Evolutionary conservation across 2,113 vertebrate genomes (phyloP).

Genomic region (Syrmaticus mikado): DNA sequence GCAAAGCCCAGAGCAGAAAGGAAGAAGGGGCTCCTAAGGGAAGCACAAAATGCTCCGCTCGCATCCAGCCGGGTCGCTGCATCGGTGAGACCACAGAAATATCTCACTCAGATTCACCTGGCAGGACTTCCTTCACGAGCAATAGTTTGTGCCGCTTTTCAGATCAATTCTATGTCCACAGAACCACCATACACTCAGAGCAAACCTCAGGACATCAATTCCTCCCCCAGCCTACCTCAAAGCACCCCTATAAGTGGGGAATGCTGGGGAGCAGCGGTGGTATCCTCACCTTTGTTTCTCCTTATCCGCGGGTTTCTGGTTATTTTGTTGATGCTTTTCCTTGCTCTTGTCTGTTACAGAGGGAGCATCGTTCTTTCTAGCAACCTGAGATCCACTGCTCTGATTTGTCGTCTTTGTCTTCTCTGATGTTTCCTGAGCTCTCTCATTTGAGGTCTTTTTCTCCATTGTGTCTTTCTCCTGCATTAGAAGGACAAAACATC

Average conservation of each 20-base stretch:
- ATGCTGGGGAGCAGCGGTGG: neutral
- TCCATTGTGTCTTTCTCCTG: neutral
- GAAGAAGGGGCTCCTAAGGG: neutral
- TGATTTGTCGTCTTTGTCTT: neutral
- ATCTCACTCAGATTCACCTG: neutral
- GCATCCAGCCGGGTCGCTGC: neutral
- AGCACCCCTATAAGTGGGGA: neutral
- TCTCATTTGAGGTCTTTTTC: neutral
- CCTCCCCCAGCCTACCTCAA: neutral
- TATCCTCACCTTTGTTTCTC: slow-evolving; percentile 36
- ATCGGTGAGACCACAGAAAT: neutral
- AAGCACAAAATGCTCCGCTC: neutral
- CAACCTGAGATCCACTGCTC: neutral
- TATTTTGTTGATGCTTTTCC: neutral
- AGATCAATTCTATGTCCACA: neutral
- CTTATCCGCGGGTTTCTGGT: neutral
- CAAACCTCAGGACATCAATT: neutral
- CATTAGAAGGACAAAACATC: neutral
- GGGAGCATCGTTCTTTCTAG: neutral
- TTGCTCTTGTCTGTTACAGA: neutral
- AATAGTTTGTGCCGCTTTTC: neutral
- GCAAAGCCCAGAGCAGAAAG: neutral
- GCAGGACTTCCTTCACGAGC: neutral
- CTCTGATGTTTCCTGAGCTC: neutral
- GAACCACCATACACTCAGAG: rapidly evolving